Base-by-base conservation (phyloP, 2,888 invertebrate genomes). In the Cerceris rybyensis region DNA sequence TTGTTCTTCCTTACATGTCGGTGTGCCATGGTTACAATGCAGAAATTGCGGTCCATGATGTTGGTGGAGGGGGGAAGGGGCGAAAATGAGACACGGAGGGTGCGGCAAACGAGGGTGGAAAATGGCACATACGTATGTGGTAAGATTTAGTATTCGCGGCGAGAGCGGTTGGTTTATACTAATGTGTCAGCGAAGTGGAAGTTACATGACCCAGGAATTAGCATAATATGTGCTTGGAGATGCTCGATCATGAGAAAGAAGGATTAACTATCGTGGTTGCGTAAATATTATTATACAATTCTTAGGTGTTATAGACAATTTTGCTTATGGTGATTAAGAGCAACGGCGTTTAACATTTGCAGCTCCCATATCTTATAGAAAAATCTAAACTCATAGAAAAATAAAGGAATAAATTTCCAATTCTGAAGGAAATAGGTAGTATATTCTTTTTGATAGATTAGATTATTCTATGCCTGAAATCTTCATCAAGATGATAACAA, bases 201-300 rank as follows among this genome's bases (percentile, higher is more conserved):
- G 86, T 85, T 87, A 85, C 88, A 88, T 81, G 84, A 84, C 81
- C 83, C 74, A 76, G 85, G 88, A 88, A 89, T 89, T 88, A 88
- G 88, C 82, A 81, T 88, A 88, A 88, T 87, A 81, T 85, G 87
- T 77, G 84, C 72, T 28, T 58, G 69, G 76, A 61, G 57, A 14
- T 55, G 59, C 49, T 16, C 28, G 60, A 17, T 13, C 7, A 43
- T n/a, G 11, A 41, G 9, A 50, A 28, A 28, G 28, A 28, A 28
- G 28, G 28, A 28, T 28, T 28, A 28, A 28, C 28, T 28, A 28
- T 28, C 28, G 28, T 28, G 28, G 28, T 28, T 28, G 4, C 28
- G 28, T 28, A 28, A 28, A 1, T 28, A 28, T 28, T 28, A 28
- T 28, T 28, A 28, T 5, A 46, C 6, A 46, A 8, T 46, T 46